Conservation (phyloP, 2,797 vertebrate species). For the Chanos chanos region DNA sequence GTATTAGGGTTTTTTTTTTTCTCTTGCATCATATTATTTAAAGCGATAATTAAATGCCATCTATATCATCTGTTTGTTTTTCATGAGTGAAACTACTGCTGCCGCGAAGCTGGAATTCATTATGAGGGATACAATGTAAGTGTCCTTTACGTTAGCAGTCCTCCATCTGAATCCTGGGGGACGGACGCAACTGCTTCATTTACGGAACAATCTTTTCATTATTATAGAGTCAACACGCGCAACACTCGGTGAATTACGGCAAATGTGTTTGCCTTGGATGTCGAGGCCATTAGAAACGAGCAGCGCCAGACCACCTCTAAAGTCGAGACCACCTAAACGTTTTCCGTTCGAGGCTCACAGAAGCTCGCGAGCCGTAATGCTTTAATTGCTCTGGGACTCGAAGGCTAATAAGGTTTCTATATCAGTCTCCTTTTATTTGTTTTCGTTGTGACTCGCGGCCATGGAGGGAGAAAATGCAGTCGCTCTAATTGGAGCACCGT, state of each 20-base stretch:
- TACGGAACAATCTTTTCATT: conserved; percentile 25
- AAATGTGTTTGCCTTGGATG: conserved; percentile 37
- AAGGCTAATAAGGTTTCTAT: conserved; percentile 83
- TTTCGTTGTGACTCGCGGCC: conserved; percentile 76
- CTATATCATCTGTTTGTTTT: background rate
- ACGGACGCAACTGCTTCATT: conserved; percentile 8
- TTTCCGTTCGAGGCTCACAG: conserved; percentile 74
- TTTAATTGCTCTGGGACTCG: conserved; percentile 81
- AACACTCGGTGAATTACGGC: conserved; percentile 36
- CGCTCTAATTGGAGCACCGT: conserved; percentile 75
- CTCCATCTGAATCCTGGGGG: background rate
- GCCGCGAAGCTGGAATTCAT: conserved; percentile 3
- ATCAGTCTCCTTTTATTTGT: conserved; percentile 80
- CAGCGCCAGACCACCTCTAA: conserved; percentile 72
- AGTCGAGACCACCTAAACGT: conserved; percentile 76
- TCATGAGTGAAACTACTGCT: conserved; percentile 13
- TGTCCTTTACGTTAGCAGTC: background rate
- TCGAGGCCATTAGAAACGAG: conserved; percentile 41
- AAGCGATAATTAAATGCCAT: no score
- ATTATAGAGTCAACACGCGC: conserved; percentile 22
- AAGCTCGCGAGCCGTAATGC: conserved; percentile 78
- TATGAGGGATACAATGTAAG: conserved; percentile 5
- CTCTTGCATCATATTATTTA: no score
- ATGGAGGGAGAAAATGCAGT: conserved; percentile 72
- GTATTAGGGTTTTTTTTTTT: no score